Conservation (phyloP, 2,888 invertebrate genomes). For the Drosophila incognita region DNA sequence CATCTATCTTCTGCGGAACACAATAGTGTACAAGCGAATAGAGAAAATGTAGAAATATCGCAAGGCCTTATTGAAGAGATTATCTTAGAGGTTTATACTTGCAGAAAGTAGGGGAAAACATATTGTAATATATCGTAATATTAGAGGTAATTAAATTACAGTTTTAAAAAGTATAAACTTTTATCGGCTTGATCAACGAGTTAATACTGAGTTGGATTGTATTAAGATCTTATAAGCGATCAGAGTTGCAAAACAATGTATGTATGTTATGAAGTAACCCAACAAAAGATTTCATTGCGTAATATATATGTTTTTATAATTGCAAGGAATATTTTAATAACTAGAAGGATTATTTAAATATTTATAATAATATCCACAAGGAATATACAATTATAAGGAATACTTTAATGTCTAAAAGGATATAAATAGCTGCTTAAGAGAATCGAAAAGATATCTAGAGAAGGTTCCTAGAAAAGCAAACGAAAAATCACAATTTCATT, state of each 20-base stretch:
- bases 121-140: neutral
- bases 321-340: neutral
- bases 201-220: neutral
- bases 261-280: too few relatives aligned
- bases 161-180: too few relatives aligned
- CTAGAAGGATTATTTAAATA: too few relatives aligned
- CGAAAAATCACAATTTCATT: neutral
- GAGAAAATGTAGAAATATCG: neutral
- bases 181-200: neutral
- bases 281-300: neutral
- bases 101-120: neutral
- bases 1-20: neutral
- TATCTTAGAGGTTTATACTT: neutral
- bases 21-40: neutral
- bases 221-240: neutral
- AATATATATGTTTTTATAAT: neutral
- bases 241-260: too few relatives aligned
- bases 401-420: neutral
- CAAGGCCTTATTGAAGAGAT: neutral
- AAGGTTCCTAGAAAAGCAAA: neutral
- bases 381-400: neutral
- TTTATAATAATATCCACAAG: fast-evolving
- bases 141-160: neutral
- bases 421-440: neutral
- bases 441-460: neutral